These are phyloP conservation scores for Dendroctonus ponderosae DNA, from an alignment of 1,140 invertebrate species.

Conservation along the genomic window DNA sequence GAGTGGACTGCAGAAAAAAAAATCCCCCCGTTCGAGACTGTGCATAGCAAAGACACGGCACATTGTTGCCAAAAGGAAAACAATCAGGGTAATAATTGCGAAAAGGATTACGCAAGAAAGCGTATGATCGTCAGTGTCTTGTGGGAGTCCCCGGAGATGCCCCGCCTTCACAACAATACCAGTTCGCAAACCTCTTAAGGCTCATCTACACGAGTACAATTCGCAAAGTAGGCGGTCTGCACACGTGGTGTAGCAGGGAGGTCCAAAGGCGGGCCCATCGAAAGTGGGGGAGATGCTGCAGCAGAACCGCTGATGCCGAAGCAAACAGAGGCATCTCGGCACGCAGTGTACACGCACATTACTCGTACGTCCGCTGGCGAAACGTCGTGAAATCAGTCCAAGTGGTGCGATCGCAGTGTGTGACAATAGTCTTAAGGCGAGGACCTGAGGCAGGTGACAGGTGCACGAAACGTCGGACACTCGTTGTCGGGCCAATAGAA, in stretches of 20 bases:
- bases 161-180: slow-evolving; percentile 47
- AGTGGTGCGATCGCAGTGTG: slow-evolving; percentile 20
- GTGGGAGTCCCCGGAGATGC: slow-evolving; percentile 44
- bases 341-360: slow-evolving; percentile 47
- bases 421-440: slow-evolving; percentile 38
- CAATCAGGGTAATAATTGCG: slow-evolving; percentile 37
- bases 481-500: slow-evolving; percentile 40
- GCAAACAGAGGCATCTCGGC: slow-evolving; percentile 47
- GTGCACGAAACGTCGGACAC: slow-evolving; percentile 32
- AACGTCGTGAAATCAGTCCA: too few relatives aligned
- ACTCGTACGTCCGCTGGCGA: slow-evolving; percentile 17
- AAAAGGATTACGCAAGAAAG: slow-evolving; percentile 38
- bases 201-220: slow-evolving; percentile 38
- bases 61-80: slow-evolving; percentile 35
- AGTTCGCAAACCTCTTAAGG: slow-evolving; percentile 35
- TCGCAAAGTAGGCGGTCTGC: slow-evolving; percentile 46
- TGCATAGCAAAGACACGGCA: neutral
- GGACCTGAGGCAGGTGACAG: slow-evolving; percentile 35
- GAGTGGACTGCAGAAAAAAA: neutral
- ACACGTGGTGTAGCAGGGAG: slow-evolving; percentile 41
- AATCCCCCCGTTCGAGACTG: slow-evolving; percentile 1
- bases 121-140: slow-evolving; percentile 44
- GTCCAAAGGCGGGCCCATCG: slow-evolving; percentile 19
- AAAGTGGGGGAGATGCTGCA: slow-evolving; percentile 40
- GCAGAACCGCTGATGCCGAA: slow-evolving; percentile 17